These are phyloP conservation scores for Lepidocyrtinus sp. DNA, from an alignment of 2,888 invertebrate genomes.

Conservation along the genomic window DNA sequence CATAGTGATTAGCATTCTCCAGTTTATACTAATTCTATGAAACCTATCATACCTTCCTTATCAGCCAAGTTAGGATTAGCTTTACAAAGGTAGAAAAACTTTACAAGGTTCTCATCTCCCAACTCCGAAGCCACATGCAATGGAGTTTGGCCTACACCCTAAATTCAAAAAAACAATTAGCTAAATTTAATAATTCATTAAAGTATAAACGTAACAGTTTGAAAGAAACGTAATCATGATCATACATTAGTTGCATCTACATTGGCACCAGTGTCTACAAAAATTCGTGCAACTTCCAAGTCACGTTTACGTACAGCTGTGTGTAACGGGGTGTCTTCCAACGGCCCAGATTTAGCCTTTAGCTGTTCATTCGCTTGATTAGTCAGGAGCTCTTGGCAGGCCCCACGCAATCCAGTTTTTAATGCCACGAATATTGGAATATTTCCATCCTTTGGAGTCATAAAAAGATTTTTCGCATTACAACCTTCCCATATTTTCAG, in stretches of 20 bases:
- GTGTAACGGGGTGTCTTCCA: slow-evolving; percentile 95
- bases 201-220: background rate
- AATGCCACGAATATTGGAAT: slow-evolving; percentile 94
- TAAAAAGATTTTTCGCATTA: background rate
- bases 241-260: slow-evolving; percentile 91
- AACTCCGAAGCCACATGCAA: slow-evolving; percentile 94
- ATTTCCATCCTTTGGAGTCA: slow-evolving; percentile 73
- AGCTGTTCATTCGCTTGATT: slow-evolving; percentile 91
- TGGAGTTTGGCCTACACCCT: slow-evolving; percentile 93
- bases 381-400: slow-evolving; percentile 92
- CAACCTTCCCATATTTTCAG: background rate
- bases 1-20: background rate
- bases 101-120: slow-evolving; percentile 94
- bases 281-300: slow-evolving; percentile 91
- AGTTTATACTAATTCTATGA: background rate
- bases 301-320: slow-evolving; percentile 93
- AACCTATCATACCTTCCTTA: slow-evolving; percentile 80
- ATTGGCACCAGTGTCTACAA: slow-evolving; percentile 92
- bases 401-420: slow-evolving; percentile 95
- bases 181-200: slow-evolving; percentile 2
- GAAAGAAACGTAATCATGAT: slow-evolving; percentile 34
- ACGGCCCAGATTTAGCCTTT: slow-evolving; percentile 72
- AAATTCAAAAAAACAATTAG: slow-evolving; percentile 16
- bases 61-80: slow-evolving; percentile 96
- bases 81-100: slow-evolving; percentile 94